A percentile compares a stretch with the other conserved stretches of the same genome.
Evolutionary conservation across 2,888 invertebrate species (phyloP).

Genomic region (Cheilosia pagana): DNA sequence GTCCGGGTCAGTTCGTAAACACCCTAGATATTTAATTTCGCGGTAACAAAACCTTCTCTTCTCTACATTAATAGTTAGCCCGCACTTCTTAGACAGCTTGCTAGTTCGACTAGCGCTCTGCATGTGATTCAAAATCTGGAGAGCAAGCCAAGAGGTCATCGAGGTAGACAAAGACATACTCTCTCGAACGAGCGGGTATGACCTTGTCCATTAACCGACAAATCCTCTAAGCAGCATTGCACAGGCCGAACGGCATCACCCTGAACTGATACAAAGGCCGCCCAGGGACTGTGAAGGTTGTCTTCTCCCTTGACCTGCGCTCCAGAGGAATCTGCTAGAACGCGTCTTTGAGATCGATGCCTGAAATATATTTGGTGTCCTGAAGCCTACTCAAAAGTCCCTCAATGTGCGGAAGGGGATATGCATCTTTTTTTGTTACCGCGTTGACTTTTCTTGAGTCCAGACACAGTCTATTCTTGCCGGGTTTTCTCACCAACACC

Average conservation of each 20-base stretch:
- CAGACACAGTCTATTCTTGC: background rate
- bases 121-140: background rate
- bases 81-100: background rate
- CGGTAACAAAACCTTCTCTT: background rate
- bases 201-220: slow-evolving; percentile 3
- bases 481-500: background rate
- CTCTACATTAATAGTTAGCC: background rate
- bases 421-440: no score
- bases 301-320: no score
- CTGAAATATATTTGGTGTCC: no score
- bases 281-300: no score
- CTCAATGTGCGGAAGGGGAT: no score
- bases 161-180: no score
- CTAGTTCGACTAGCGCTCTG: background rate
- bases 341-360: no score
- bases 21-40: background rate
- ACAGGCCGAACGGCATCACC: no score
- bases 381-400: no score
- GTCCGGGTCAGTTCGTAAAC: background rate
- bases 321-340: no score
- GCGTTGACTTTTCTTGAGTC: background rate
- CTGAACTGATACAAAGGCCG: no score
- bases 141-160: background rate
- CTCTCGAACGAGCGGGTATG: background rate
- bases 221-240: background rate